phyloP scores from a whole-genome alignment of 2,888 invertebrate genomes.

The Philereme vetulata region DNA sequence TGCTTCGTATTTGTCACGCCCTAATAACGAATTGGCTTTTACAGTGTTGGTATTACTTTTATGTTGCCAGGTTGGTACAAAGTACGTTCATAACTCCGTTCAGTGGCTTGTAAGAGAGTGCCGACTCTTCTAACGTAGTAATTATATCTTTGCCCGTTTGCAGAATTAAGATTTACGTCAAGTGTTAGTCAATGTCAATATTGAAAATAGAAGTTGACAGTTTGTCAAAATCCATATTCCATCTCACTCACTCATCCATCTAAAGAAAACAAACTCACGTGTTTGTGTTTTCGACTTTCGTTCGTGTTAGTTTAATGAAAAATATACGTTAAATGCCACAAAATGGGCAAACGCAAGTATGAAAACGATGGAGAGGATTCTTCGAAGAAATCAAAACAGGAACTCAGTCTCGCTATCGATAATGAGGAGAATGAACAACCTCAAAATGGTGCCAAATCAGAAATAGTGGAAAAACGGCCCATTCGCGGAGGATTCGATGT shows the following conservation, averaged over 20 bases:
- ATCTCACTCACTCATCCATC: too few species aligned
- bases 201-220: too few species aligned
- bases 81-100: too few species aligned
- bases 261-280: slow-evolving; percentile 55
- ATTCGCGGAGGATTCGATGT: slow-evolving; percentile 76
- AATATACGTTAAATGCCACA: slow-evolving; percentile 31
- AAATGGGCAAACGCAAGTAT: slow-evolving; percentile 72
- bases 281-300: slow-evolving; percentile 29
- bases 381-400: slow-evolving; percentile 54
- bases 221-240: not conserved
- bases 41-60: too few species aligned
- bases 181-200: too few species aligned
- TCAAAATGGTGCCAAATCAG: slow-evolving; percentile 46
- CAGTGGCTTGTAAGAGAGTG: too few species aligned
- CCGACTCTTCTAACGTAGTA: too few species aligned
- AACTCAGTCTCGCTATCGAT: slow-evolving; percentile 41
- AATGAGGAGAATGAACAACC: slow-evolving; percentile 51
- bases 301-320: not conserved
- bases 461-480: slow-evolving; percentile 33
- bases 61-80: too few species aligned
- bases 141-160: too few species aligned
- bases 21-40: too few species aligned
- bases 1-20: too few species aligned
- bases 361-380: slow-evolving; percentile 47
- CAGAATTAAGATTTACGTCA: too few species aligned